Percentiles rank a stretch among this genome's conserved stretches.
Conservation (phyloP, 1,140 invertebrate species). For the Nixonia krombeini region DNA sequence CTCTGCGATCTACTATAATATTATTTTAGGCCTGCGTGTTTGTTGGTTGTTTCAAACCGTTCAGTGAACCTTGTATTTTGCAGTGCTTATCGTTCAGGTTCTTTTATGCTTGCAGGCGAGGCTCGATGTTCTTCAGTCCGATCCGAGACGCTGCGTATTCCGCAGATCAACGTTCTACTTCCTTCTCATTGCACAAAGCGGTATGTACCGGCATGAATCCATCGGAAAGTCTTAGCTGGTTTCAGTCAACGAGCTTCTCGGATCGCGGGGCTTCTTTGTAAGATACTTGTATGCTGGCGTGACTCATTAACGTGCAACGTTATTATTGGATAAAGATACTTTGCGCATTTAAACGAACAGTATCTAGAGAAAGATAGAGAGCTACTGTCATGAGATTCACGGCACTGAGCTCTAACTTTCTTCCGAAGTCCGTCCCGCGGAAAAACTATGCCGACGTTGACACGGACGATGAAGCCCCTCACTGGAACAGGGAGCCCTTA, state of each 20-base stretch:
- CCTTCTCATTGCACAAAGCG: no score
- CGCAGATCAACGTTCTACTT: no score
- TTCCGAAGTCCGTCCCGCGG: neutral
- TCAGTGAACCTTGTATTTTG: neutral
- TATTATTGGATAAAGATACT: slow-evolving; percentile 17
- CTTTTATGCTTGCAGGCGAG: neutral
- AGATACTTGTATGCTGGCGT: neutral
- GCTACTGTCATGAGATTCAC: slow-evolving; percentile 16
- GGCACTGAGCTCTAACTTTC: slow-evolving; percentile 16
- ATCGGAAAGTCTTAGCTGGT: no score
- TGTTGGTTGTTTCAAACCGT: neutral
- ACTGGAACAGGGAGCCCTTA: slow-evolving; percentile 57
- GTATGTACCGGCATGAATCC: no score
- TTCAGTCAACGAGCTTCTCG: neutral
- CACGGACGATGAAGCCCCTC: slow-evolving; percentile 18
- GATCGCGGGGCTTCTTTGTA: neutral
- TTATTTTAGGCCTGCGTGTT: slow-evolving; percentile 1
- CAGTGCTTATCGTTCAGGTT: slow-evolving; percentile 2
- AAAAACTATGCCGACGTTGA: neutral
- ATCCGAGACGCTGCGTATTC: neutral
- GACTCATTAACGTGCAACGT: slow-evolving; percentile 25
- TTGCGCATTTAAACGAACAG: slow-evolving; percentile 24
- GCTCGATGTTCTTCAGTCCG: slow-evolving; percentile 5
- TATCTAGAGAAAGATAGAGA: slow-evolving; percentile 31
- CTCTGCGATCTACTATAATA: neutral